A percentile compares a stretch with the other conserved stretches of the same genome.
Evolutionary conservation across 2,888 invertebrate genomes (phyloP).

Genomic region (Belgica antarctica): DNA sequence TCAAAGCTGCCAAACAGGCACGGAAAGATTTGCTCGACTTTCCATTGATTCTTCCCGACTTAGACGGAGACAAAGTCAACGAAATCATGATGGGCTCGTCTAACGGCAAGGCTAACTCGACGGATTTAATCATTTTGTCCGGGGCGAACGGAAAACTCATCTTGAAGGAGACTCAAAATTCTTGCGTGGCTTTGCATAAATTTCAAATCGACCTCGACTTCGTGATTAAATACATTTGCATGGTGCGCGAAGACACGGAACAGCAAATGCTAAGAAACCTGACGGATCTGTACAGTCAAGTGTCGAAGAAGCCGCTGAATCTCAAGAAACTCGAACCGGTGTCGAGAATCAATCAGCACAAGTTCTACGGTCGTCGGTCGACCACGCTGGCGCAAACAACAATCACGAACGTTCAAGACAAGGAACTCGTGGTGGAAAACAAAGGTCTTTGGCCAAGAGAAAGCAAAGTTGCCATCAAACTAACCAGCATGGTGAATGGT

Average conservation of each 20-base stretch:
- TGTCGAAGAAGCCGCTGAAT: slow-evolving; percentile 51
- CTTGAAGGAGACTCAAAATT: slow-evolving; percentile 62
- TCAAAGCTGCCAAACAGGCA: slow-evolving; percentile 57
- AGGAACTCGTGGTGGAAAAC: slow-evolving; percentile 69
- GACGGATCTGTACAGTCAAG: slow-evolving; percentile 54
- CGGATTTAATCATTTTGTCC: slow-evolving; percentile 66
- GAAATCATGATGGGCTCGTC: slow-evolving; percentile 66
- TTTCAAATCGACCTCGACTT: slow-evolving; percentile 59
- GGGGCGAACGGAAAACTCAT: slow-evolving; percentile 68
- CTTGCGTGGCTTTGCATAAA: slow-evolving; percentile 61
- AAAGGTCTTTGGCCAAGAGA: slow-evolving; percentile 68
- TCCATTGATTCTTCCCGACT: slow-evolving; percentile 69
- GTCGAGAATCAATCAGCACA: slow-evolving; percentile 57
- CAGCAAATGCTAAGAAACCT: slow-evolving; percentile 56
- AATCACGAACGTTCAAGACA: slow-evolving; percentile 62
- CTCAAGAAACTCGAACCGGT: slow-evolving; percentile 50
- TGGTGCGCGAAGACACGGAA: slow-evolving; percentile 59
- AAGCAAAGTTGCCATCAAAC: slow-evolving; percentile 63
- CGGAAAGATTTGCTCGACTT: slow-evolving; percentile 61
- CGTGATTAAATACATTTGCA: slow-evolving; percentile 60
- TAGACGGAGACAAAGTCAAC: slow-evolving; percentile 68
- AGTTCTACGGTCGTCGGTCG: slow-evolving; percentile 60
- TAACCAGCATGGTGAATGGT: slow-evolving; percentile 61
- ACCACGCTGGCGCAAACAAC: slow-evolving; percentile 60
- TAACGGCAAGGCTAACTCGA: slow-evolving; percentile 58